Conservation (phyloP, 2,113 vertebrate species). For the Psettodes erumei region DNA sequence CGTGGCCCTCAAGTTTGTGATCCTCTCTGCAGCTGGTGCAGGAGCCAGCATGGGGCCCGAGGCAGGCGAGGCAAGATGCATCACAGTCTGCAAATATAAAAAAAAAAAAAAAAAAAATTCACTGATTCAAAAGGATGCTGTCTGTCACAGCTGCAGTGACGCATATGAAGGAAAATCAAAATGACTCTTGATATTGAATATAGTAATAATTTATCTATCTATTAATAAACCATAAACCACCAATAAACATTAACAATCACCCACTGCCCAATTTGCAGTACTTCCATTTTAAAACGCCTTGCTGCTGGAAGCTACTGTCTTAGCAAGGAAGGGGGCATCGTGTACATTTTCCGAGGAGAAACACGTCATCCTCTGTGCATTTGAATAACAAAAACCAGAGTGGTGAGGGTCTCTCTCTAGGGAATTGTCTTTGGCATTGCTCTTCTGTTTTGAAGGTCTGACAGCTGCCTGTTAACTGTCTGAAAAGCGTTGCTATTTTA, state of each 20-base stretch:
- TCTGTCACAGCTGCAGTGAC: background rate
- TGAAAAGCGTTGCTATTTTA: conserved; percentile 64
- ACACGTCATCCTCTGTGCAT: conserved; percentile 41
- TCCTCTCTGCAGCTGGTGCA: conserved; percentile 86
- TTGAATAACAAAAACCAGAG: conserved; percentile 51
- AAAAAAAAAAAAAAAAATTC: too few relatives aligned
- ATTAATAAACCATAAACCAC: background rate
- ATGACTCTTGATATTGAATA: background rate
- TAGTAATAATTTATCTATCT: background rate
- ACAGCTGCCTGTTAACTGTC: conserved; percentile 73
- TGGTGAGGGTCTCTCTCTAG: conserved; percentile 53
- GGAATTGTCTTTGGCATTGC: conserved; percentile 55
- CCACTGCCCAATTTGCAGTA: conserved; percentile 25
- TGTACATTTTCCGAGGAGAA: conserved; percentile 42
- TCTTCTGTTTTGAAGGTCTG: conserved; percentile 63
- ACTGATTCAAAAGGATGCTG: background rate
- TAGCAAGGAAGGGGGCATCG: conserved; percentile 48
- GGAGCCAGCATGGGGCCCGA: conserved; percentile 66
- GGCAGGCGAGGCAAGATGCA: conserved; percentile 84
- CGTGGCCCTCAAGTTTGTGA: conserved; percentile 52
- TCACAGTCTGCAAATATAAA: conserved; percentile 83
- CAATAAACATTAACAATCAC: background rate
- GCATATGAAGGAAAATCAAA: background rate
- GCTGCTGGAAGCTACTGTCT: conserved; percentile 31
- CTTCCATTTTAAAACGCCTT: conserved; percentile 11